Evolutionary conservation across 1,140 invertebrate species (phyloP).

Genomic region (Artemia franciscana): DNA sequence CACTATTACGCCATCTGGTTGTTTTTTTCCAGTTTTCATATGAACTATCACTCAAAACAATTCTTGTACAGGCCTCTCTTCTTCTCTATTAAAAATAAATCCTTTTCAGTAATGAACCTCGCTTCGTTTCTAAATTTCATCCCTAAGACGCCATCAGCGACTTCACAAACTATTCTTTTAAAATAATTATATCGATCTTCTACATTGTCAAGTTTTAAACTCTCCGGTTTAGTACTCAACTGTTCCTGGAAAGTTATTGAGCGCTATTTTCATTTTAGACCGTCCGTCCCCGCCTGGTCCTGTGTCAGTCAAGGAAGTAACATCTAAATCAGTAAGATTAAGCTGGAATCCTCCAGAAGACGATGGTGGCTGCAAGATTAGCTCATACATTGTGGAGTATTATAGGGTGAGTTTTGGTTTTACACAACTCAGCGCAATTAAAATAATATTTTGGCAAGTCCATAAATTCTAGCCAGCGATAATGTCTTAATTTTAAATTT

Average conservation of each 20-base stretch:
- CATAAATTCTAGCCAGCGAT: neutral
- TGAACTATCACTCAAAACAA: too few relatives aligned
- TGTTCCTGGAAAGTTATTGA: neutral
- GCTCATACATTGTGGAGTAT: constrained; percentile 79
- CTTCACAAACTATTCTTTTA: neutral
- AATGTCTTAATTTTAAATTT: too few relatives aligned
- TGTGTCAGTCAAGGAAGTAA: constrained; percentile 43
- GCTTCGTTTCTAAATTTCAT: neutral
- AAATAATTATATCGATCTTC: neutral
- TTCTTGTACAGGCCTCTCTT: too few relatives aligned
- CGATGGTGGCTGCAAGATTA: constrained; percentile 77
- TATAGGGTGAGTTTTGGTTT: constrained; percentile 34
- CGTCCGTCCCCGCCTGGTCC: constrained; percentile 60
- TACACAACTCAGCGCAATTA: neutral
- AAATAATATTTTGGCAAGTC: neutral
- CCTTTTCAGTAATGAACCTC: neutral
- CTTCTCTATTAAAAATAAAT: too few relatives aligned
- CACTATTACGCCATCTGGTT: too few relatives aligned
- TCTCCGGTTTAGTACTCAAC: too few relatives aligned
- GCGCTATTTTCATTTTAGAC: constrained; percentile 23
- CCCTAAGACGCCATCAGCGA: too few relatives aligned
- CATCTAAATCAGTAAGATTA: constrained; percentile 54
- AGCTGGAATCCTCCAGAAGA: constrained; percentile 71
- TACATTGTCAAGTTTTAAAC: too few relatives aligned
- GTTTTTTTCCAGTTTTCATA: too few relatives aligned